Base-by-base conservation (phyloP, 2,888 invertebrate genomes). In the Microplitis deprimator region DNA sequence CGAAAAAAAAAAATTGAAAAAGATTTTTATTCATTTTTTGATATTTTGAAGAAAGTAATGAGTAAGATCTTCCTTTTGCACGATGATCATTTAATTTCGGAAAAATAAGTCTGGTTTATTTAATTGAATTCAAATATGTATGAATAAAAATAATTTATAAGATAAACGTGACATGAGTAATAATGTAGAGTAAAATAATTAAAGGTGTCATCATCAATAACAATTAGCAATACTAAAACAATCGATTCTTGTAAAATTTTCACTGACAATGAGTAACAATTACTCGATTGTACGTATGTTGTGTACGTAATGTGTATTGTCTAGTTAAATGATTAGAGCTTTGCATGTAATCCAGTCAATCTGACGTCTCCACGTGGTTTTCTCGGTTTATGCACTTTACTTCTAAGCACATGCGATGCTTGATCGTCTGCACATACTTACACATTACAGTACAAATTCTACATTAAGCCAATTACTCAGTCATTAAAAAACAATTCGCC, bases 401-500 rank as follows among this genome's bases (percentile, higher is more conserved):
- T 74, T 50, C 50, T 79, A 29, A 41, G 60, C 78, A 84, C 88
- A 87, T 87, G 87, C 88, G 82, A 88, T 84, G 81, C 83, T 81
- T 85, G 82, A 82, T 81, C 78, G 79, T 82, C 77, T 82, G n/a
- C 50, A 82, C 82, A 83, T 85, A 86, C 86, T 77, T 75, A 73
- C 75, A 76, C 77, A 75, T 68, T 77, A 77, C 10, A 50, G 50
- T 29, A 29, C 3, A 29, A 29, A 29, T 29, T 29, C 29, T 29
- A 29, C 50, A 13, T 13, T 50, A 8, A 50, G 50, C 50, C 13
- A 50, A 50, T 50, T 50, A 50, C 6, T 3, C 29, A 29, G 29
- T 29, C 29, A 29, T 29, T 29, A 50, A 41, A 50, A 50, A 50
- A 50, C 3, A 50, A 50, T 13, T 50, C 50, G 29, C 29, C 29